These are phyloP conservation scores for Eilema caniola DNA, from an alignment of 2,888 invertebrate genomes.

Conservation along the genomic window DNA sequence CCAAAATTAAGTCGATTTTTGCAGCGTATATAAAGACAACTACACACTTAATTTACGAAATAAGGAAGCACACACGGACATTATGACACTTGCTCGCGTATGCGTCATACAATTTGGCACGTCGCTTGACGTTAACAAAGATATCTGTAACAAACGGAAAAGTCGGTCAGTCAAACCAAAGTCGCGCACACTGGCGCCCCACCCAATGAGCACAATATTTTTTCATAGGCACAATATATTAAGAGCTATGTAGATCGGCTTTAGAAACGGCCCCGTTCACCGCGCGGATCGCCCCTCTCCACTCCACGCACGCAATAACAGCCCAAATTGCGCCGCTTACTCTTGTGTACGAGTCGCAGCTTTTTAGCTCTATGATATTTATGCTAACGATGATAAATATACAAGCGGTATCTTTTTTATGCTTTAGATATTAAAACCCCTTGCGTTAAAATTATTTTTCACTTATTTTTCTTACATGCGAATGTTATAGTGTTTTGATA, in stretches of 20 bases:
- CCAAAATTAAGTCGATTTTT: no score
- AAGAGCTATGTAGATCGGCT: slow-evolving; percentile 35
- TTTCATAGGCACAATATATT: slow-evolving; percentile 48
- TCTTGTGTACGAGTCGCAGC: slow-evolving; percentile 15
- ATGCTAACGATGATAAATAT: slow-evolving; percentile 19
- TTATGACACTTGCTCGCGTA: no score
- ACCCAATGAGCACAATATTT: slow-evolving; percentile 43
- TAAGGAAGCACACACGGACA: no score
- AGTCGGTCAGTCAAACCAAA: no score
- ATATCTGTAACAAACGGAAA: no score
- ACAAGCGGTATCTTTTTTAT: slow-evolving; percentile 2
- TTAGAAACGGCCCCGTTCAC: slow-evolving; percentile 41
- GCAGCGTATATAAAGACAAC: no score
- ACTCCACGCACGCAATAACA: slow-evolving; percentile 24
- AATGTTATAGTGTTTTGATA: neutral
- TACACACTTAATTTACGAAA: no score
- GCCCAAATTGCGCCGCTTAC: slow-evolving; percentile 17
- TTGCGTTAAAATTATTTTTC: neutral
- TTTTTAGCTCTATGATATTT: slow-evolving; percentile 14
- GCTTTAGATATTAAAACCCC: neutral
- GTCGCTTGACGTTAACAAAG: no score
- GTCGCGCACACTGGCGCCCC: neutral
- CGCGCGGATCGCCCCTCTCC: slow-evolving; percentile 16
- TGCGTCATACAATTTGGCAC: no score
- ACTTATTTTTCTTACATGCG: neutral